Conservation (phyloP, 1,140 invertebrate genomes). For the Dinoponera quadriceps region DNA sequence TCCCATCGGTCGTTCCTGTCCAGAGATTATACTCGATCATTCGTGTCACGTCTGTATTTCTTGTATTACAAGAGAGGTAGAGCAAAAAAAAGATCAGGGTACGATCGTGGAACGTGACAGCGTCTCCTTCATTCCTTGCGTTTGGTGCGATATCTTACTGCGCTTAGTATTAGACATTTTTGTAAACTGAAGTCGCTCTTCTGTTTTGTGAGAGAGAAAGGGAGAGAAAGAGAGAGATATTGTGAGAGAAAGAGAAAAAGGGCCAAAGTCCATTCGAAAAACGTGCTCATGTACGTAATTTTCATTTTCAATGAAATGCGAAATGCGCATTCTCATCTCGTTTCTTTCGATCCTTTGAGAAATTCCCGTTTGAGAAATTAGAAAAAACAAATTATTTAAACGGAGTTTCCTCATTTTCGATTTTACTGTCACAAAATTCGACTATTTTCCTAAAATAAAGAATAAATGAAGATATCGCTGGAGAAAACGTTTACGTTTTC, state of each 20-base stretch:
- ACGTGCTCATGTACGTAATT: constrained; percentile 33
- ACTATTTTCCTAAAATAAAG: no score
- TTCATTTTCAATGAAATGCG: constrained; percentile 4
- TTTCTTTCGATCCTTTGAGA: not conserved
- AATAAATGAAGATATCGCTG: no score
- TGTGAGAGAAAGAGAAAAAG: constrained; percentile 49
- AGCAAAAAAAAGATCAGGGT: constrained; percentile 4
- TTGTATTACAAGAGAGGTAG: not conserved
- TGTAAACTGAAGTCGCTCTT: constrained; percentile 57
- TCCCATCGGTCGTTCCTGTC: constrained; percentile 8
- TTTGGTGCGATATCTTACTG: constrained; percentile 61
- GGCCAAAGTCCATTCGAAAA: constrained; percentile 53
- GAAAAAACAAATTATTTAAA: not conserved
- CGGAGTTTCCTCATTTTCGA: constrained; percentile 3
- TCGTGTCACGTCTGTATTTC: not conserved
- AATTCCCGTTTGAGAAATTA: no score
- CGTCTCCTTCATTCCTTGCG: constrained; percentile 33
- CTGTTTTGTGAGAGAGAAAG: constrained; percentile 24
- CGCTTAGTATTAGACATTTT: constrained; percentile 53
- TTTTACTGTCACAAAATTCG: not conserved
- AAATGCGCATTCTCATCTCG: not conserved
- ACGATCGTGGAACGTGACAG: constrained; percentile 6
- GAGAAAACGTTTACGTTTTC: not conserved
- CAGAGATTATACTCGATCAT: not conserved
- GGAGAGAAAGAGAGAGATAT: constrained; percentile 1